Percentiles rank a stretch among this genome's conserved stretches.
Evolutionary conservation across 2,797 vertebrate species (phyloP).

Genomic region (Intellagama lesueurii): DNA sequence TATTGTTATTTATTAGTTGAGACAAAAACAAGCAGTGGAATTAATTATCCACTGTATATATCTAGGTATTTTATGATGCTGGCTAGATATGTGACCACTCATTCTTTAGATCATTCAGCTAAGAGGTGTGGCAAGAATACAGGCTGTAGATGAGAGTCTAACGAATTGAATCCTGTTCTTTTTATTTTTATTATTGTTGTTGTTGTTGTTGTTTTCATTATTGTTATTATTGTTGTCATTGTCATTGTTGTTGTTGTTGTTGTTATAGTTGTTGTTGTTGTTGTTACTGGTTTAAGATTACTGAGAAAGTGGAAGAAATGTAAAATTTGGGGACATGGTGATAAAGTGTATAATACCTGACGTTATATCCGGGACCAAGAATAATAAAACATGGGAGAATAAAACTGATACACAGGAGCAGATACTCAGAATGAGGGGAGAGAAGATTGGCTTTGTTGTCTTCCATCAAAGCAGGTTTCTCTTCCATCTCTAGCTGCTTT

Average conservation of each 20-base stretch:
- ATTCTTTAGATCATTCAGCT: slow-evolving; percentile 53
- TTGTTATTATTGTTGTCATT: neutral
- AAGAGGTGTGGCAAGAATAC: slow-evolving; percentile 66
- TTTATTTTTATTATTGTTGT: slow-evolving; percentile 6
- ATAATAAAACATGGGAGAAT: slow-evolving; percentile 67
- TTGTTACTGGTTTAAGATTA: slow-evolving; percentile 58
- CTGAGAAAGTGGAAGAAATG: slow-evolving; percentile 63
- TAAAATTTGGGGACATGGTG: slow-evolving; percentile 18
- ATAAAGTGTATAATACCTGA: slow-evolving; percentile 59
- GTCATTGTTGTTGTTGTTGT: neutral
- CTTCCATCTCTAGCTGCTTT: slow-evolving; percentile 20
- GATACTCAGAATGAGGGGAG: slow-evolving; percentile 64
- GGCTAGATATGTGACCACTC: slow-evolving; percentile 61
- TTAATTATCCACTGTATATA: neutral
- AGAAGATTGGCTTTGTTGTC: slow-evolving; percentile 30
- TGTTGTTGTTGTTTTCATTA: neutral
- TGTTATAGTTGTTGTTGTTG: slow-evolving; percentile 24
- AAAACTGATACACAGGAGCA: slow-evolving; percentile 70
- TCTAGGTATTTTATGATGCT: slow-evolving; percentile 43
- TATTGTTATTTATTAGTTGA: no score
- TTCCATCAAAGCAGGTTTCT: slow-evolving; percentile 66
- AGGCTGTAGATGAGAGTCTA: slow-evolving; percentile 62
- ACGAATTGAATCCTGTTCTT: slow-evolving; percentile 39
- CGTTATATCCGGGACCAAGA: slow-evolving; percentile 53
- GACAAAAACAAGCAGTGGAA: no score